Base-by-base conservation (phyloP, 1,140 invertebrate genomes). In the Scaptomyza graminum region DNA sequence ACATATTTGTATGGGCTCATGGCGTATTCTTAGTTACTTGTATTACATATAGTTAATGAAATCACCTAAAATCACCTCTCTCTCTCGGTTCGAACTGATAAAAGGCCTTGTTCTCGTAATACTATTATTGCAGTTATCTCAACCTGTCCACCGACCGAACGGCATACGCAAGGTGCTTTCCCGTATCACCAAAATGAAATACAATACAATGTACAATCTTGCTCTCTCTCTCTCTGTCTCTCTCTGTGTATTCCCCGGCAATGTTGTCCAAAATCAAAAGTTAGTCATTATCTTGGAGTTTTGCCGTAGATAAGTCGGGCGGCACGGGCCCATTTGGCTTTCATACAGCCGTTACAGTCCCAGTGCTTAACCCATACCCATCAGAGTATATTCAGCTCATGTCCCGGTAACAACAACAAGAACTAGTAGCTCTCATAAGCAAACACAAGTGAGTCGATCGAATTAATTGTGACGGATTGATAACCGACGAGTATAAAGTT, bases 201-300 rank as follows among this genome's bases (percentile, higher is more conserved):
- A 83, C 68, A 83, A 84, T 83, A 87, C 60, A 87, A 71, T 80
- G 80, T 76, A 50, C 37, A 12, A 37, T 39, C 51, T 39, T 51
- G 37, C 44, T 16, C 39, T 43, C 13, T 11, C 28, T 13, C 43
- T 41, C 37, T n/a, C 44, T 49, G 18, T 37, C 54, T 28, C 47
- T 34, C 41, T 41, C 11, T 11, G 4, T 55, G n/a, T 18, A 39
- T 12, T 12, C 34, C 15, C 37, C 41, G 25, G 44, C 31, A 6
- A 22, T 43, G 8, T 65, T 71, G 57, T 44, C 64, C 64, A 73
- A 76, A 74, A 63, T 50, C 49, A 68, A 76, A 62, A 72, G 80
- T 67, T 78, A 76, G 68, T 68, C 74, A 87, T 88, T 87, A 87
- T 87, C 82, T 87, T 87, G 79, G 83, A 87, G 84, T 87, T 84